phyloP scores from a whole-genome alignment of 2,113 vertebrate genomes.

The Porphyrio hochstetteri region DNA sequence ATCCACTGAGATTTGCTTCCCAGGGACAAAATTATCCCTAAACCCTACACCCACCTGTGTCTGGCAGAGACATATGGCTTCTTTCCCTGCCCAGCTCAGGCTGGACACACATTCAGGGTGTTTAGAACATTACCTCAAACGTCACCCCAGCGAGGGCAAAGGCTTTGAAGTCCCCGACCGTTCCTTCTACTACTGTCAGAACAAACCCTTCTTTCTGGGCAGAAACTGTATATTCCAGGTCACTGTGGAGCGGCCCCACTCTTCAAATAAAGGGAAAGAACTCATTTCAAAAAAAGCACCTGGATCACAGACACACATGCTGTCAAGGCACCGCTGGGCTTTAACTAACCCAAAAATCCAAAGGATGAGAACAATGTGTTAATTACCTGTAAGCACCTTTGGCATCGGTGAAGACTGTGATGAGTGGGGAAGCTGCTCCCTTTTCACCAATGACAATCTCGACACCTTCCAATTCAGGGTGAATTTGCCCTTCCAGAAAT shows the following conservation, averaged over 20 bases:
- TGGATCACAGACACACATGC: rapidly evolving
- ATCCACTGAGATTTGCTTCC: background rate
- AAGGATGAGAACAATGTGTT: background rate
- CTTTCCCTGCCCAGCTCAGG: background rate
- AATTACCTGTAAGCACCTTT: constrained; percentile 90
- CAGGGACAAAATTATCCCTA: background rate
- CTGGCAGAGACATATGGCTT: background rate
- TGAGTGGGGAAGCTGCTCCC: constrained; percentile 79
- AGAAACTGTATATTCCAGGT: constrained; percentile 87
- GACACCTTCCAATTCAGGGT: constrained; percentile 90
- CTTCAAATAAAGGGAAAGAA: constrained; percentile 67
- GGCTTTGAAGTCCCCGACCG: constrained; percentile 92
- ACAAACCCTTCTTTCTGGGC: constrained; percentile 95
- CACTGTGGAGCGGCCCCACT: constrained; percentile 94
- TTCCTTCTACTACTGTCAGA: constrained; percentile 88
- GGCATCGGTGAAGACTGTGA: constrained; percentile 89
- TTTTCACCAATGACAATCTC: constrained; percentile 92
- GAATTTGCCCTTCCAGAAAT: constrained; percentile 90
- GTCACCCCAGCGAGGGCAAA: constrained; percentile 95
- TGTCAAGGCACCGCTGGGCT: background rate
- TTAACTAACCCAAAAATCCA: background rate
- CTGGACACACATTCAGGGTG: background rate
- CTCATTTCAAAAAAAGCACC: background rate
- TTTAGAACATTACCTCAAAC: constrained; percentile 85
- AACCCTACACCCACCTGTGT: background rate